phyloP scores from a whole-genome alignment of 2,797 vertebrate genomes.

The Trichosurus vulpecula region DNA sequence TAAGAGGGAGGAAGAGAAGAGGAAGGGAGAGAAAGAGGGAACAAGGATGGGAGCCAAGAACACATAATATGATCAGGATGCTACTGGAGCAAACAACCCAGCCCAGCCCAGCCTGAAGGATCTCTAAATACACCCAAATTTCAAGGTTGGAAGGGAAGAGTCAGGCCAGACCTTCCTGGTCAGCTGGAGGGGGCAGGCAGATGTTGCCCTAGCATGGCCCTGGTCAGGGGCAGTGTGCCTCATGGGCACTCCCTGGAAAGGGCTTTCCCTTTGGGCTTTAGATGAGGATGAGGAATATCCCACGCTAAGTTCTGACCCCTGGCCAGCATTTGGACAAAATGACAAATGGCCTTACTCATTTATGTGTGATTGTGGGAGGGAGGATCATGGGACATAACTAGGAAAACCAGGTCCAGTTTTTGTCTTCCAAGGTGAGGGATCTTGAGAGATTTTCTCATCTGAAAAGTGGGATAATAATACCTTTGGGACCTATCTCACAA shows the following conservation, averaged over 20 bases:
- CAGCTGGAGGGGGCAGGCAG: slow-evolving; percentile 49
- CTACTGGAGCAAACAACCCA: neutral
- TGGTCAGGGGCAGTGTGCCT: neutral
- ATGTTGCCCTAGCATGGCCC: neutral
- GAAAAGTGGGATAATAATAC: neutral
- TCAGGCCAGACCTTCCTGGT: neutral
- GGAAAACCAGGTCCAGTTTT: neutral
- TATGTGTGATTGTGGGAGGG: neutral
- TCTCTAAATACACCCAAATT: neutral
- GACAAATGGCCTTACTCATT: neutral
- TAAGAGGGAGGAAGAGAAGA: neutral
- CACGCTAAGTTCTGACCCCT: neutral
- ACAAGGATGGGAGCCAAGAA: neutral
- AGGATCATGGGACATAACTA: neutral
- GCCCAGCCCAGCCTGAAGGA: neutral
- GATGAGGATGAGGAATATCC: neutral
- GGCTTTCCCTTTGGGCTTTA: neutral
- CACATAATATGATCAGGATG: neutral
- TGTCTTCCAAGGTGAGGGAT: neutral
- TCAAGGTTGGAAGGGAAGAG: neutral
- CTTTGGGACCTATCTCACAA: neutral
- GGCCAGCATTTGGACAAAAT: neutral
- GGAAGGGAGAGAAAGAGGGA: neutral
- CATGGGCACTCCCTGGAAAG: neutral
- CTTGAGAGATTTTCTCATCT: neutral